A percentile compares a stretch with the other conserved stretches of the same genome.
Evolutionary conservation across 2,113 vertebrate species (phyloP).

Genomic region (Platanista minor): DNA sequence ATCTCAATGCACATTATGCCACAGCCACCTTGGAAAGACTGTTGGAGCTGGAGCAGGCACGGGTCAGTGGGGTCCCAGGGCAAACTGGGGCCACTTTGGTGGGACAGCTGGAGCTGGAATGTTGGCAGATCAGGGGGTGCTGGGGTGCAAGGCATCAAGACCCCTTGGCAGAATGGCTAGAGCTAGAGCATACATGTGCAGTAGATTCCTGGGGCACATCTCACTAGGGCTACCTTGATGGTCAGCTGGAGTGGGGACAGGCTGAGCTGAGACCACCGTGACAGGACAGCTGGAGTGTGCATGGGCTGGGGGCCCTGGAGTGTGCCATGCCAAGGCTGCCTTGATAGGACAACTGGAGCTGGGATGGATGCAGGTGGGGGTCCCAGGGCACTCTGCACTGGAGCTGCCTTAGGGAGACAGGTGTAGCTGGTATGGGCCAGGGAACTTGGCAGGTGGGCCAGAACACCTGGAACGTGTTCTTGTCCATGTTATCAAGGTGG

Average conservation of each 20-base stretch:
- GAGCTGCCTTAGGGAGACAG: neutral
- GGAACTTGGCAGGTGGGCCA: neutral
- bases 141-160: neutral
- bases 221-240: neutral
- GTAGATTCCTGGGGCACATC: neutral
- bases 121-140: neutral
- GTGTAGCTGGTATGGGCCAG: neutral
- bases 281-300: neutral
- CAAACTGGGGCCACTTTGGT: neutral
- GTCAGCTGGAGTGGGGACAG: neutral
- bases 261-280: neutral
- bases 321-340: neutral
- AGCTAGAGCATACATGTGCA: neutral
- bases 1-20: neutral
- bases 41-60: neutral
- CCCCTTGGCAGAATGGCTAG: neutral
- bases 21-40: neutral
- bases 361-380: neutral
- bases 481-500: neutral
- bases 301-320: neutral
- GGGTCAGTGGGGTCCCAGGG: neutral
- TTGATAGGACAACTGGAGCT: neutral
- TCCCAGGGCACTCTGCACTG: neutral
- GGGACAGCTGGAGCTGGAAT: neutral
- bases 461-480: neutral